Percentiles rank a stretch among this genome's conserved stretches.
These are phyloP conservation scores for Automeris io DNA, from an alignment of 2,888 invertebrate species.

Conservation along the genomic window DNA sequence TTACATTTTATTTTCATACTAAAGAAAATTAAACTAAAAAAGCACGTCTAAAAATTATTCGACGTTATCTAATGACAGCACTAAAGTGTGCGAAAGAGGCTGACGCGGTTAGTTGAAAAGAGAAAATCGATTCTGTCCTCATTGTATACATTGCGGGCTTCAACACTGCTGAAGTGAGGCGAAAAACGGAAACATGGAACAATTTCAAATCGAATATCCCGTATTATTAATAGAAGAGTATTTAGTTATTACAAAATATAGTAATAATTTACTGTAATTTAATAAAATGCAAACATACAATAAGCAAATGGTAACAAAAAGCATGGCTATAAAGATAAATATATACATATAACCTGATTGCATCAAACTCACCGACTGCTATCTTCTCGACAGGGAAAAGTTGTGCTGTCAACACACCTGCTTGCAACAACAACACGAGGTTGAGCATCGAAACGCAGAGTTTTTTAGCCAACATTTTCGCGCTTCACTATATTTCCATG, in stretches of 20 bases:
- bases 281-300: not conserved
- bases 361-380: conserved; percentile 59
- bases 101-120: conserved; percentile 33
- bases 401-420: conserved; percentile 49
- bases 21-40: too few species aligned
- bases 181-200: too few species aligned
- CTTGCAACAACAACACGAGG: conserved; percentile 49
- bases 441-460: conserved; percentile 24
- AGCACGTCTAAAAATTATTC: conserved; percentile 5
- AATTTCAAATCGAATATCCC: too few species aligned
- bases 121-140: conserved; percentile 35
- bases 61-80: conserved; percentile 23
- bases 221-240: too few species aligned
- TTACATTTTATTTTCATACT: too few species aligned
- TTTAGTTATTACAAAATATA: not conserved
- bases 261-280: not conserved
- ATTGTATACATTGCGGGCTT: conserved; percentile 27
- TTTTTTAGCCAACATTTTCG: conserved; percentile 33
- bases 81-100: conserved; percentile 29
- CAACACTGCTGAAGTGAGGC: conserved; percentile 30
- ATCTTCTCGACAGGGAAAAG: conserved; percentile 65
- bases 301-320: conserved; percentile 7
- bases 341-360: conserved; percentile 6
- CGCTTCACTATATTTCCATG: conserved; percentile 1
- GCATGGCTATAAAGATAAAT: conserved; percentile 1